phyloP scores from a whole-genome alignment of 2,113 vertebrate species.

The Hippocampus zosterae region DNA sequence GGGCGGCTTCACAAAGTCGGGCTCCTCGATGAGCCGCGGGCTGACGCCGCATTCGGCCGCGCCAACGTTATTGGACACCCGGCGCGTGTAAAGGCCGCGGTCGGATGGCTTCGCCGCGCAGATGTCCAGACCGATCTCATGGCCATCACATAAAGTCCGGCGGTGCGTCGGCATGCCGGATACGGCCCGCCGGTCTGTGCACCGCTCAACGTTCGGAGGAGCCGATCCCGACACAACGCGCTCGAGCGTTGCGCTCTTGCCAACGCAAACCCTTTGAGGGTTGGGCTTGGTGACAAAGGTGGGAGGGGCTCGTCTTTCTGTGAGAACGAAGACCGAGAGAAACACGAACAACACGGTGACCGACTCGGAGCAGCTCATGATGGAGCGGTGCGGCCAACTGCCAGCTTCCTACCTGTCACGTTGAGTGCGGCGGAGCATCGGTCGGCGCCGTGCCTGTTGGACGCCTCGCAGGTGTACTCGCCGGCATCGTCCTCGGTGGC shows the following conservation, averaged over 20 bases:
- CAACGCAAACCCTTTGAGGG: conserved; percentile 82
- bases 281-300: conserved; percentile 84
- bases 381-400: neutral
- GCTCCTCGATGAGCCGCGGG: conserved; percentile 80
- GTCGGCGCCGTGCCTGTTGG: conserved; percentile 86
- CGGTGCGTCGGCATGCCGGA: conserved; percentile 61
- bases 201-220: conserved; percentile 84
- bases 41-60: conserved; percentile 79
- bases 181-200: conserved; percentile 77
- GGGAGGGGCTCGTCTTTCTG: conserved; percentile 80
- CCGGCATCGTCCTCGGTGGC: conserved; percentile 82
- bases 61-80: conserved; percentile 82
- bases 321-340: conserved; percentile 64
- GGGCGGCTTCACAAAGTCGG: conserved; percentile 79
- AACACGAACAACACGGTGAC: conserved; percentile 7
- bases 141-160: conserved; percentile 78
- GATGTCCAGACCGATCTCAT: conserved; percentile 82
- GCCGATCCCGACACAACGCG: conserved; percentile 82
- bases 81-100: conserved; percentile 80
- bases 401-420: conserved; percentile 82
- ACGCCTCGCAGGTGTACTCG: conserved; percentile 89
- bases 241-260: conserved; percentile 79
- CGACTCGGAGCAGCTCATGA: neutral
- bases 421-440: conserved; percentile 83
- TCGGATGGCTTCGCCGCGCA: conserved; percentile 65